phyloP scores from a whole-genome alignment of 2,797 vertebrate species.

The Hydrophis major region DNA sequence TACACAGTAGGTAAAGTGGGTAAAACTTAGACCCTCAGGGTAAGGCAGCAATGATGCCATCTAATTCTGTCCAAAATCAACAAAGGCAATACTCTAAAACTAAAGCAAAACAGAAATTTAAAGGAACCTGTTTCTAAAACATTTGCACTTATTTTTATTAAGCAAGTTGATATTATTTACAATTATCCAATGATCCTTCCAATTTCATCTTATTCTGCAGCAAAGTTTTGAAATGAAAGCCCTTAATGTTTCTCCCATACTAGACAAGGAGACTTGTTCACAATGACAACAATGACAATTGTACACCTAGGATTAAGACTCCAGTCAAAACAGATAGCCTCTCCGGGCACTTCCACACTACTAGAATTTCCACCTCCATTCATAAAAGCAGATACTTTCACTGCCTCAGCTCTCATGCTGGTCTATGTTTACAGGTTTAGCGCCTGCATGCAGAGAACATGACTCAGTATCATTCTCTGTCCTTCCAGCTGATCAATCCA shows the following conservation, averaged over 20 bases:
- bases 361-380: not conserved
- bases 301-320: not conserved
- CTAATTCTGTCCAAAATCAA: not conserved
- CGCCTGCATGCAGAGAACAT: not conserved
- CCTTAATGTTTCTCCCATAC: not conserved
- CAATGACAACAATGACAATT: not conserved
- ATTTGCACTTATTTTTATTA: not conserved
- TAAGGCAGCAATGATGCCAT: not conserved
- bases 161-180: not conserved
- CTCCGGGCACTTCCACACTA: not conserved
- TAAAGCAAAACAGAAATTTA: not conserved
- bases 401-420: not conserved
- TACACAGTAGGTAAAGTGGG: not conserved
- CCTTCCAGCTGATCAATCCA: not conserved
- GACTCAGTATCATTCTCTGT: not conserved
- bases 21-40: not conserved
- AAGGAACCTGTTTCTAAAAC: not conserved
- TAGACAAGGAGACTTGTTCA: not conserved
- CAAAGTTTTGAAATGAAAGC: not conserved
- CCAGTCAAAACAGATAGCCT: not conserved
- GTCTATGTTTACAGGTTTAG: not conserved
- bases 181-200: not conserved
- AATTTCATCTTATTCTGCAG: not conserved
- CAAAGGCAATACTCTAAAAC: not conserved
- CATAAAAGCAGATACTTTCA: not conserved